Evolutionary conservation across 2,113 vertebrate genomes (phyloP).

Genomic region (Felis chaus): DNA sequence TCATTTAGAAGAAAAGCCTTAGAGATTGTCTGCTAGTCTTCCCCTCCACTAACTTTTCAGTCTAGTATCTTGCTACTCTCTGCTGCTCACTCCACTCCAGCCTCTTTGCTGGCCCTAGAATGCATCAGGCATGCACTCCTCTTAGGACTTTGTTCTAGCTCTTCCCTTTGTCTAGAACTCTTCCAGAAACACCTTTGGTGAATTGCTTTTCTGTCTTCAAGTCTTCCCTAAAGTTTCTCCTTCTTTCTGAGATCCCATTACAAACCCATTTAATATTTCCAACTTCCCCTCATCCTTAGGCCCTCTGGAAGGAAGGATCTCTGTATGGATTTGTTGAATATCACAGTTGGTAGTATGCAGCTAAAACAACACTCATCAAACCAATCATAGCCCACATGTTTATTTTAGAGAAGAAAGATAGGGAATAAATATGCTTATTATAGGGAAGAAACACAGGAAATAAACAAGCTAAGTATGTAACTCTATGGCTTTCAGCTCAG

Average conservation of each 20-base stretch:
- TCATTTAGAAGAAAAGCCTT: neutral
- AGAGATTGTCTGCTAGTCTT: fast-evolving
- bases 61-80: fast-evolving
- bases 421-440: neutral
- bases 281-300: neutral
- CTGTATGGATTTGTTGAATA: neutral
- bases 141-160: neutral
- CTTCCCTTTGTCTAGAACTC: neutral
- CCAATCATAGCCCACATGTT: neutral
- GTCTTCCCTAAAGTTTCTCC: neutral
- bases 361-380: neutral
- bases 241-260: neutral
- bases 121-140: fast-evolving
- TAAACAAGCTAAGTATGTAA: neutral
- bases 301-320: neutral
- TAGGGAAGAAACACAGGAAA: neutral
- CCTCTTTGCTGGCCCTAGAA: neutral
- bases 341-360: neutral
- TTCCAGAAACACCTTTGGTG: neutral
- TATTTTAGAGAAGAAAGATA: neutral
- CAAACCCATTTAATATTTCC: neutral
- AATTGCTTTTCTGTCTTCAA: neutral
- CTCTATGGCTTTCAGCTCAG: neutral
- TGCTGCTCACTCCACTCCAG: neutral
- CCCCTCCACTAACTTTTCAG: no score